Conservation (phyloP, 64 coral and sea anemone species). For the Platygyra sinensis region DNA sequence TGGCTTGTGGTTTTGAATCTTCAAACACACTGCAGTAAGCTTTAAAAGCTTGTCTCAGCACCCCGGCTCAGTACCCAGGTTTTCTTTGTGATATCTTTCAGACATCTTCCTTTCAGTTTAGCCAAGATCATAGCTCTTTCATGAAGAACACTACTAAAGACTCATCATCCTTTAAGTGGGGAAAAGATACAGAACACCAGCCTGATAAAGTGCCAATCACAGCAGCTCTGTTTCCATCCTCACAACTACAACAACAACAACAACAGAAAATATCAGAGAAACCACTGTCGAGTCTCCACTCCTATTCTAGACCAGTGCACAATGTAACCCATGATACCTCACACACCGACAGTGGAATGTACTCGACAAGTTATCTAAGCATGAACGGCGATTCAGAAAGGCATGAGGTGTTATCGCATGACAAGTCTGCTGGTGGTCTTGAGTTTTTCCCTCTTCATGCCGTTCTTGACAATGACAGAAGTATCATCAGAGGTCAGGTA, state of each 20-base stretch:
- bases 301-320: neutral
- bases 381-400: constrained; percentile 15
- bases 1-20: neutral
- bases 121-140: neutral
- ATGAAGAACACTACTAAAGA: neutral
- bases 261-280: constrained; percentile 16
- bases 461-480: neutral
- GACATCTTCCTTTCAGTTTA: neutral
- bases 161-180: neutral
- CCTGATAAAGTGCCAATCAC: constrained; percentile 29
- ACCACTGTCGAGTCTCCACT: neutral
- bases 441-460: constrained; percentile 20
- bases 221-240: neutral
- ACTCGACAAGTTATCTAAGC: constrained; percentile 26
- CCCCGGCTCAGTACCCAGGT: neutral
- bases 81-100: neutral
- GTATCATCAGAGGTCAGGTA: neutral
- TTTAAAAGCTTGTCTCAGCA: neutral
- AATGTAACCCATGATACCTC: neutral
- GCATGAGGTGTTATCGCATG: constrained; percentile 23
- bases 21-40: neutral
- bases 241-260: constrained; percentile 8
- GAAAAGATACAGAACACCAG: neutral
- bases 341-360: constrained; percentile 42
- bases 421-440: neutral